Evolutionary conservation across 1,140 invertebrate species (phyloP), one percentile per base, ranked within the genome.

Genomic region (Caenorhabditis briggsae): DNA sequence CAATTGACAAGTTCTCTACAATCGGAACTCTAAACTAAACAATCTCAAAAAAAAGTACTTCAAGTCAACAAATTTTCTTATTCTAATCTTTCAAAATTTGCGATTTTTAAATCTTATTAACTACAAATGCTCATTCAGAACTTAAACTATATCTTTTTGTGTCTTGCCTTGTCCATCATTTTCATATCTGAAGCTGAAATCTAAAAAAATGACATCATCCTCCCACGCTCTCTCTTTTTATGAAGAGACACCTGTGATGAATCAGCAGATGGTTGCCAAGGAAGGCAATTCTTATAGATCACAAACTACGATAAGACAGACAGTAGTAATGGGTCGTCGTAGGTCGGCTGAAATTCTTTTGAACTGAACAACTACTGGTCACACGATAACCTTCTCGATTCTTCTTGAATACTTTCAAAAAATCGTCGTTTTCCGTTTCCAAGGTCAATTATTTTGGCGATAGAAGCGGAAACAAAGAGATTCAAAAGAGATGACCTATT

Each of bases 241-340:
- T n/a, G 8, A 46, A 78, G 50, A 25, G 46, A 12, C 33, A n/a
- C 12, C 6, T 8, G 5, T 9, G 64, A 46, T 50, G 46, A 78
- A 11, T 50, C 70, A 78, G 8, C 5, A 53, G 33, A 12, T 23
- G 70, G 46, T 78, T 50, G 70, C n/a, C 43, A 50, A 9, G 46
- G 59, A 14, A 23, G 9, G 18, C 5, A n/a, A 11, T 53, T 16
- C 16, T 53, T 53, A 3, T 41, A 78, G 70, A 78, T 78, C 70
- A 78, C 70, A 78, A 78, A 78, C 70, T 78, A 78, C 70, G 70
- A 78, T 78, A 78, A 78, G 9, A 3, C 8, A 78, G 70, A 78
- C 70, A 78, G 46, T 61, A 78, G 46, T 61, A 61, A 33, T 61
- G 20, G 50, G 9, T n/a, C n/a, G 46, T 20, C n/a, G n/a, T n/a